Evolutionary conservation across 2,797 vertebrate genomes (phyloP), one percentile per base, ranked within the genome.

Genomic region (Ptychobarbus kaznakovi): DNA sequence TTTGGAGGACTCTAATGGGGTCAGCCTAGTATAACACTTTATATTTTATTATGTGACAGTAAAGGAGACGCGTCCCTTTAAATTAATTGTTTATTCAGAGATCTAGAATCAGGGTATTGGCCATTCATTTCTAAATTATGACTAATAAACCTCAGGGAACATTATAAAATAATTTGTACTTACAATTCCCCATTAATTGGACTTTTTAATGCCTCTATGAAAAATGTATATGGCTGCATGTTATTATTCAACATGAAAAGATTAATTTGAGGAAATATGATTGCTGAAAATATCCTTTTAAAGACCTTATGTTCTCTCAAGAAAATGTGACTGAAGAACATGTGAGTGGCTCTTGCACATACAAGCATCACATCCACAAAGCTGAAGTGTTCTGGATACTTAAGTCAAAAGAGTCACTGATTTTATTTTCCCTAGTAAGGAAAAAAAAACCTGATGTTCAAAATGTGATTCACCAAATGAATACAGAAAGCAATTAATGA

Each of bases 171-270:
- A n/a, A n/a, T n/a, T n/a, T n/a, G n/a, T n/a, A 86, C 83, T 91
- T 87, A 91, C 83, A 87, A 84, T 91, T 92, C 88, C 88, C 90
- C 88, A 93, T 93, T 92, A 93, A 89, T 90, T 92, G 90, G 91
- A 86, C 90, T 86, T 88, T 93, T 92, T 92, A 93, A 93, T 92
- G 86, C 86, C 86, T 85, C 87, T 80, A 89, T 93, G 51, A 91
- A 93, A 84, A 92, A 93, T 92, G 88, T 80, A 94, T 92, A 86
- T 88, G 86, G 91, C 86, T 88, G 88, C 80, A 80, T 89, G 92
- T 91, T 92, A 86, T 83, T 85, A 89, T 90, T 93, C 87, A 90
- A 89, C 88, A 90, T 87, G 85, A 89, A 80, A 86, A 89, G 89
- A 88, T 90, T 92, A 83, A 92, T 93, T 93, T 91, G 72, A 86